These are phyloP conservation scores for Ips nitidus DNA, from an alignment of 1,140 invertebrate genomes.

Conservation along the genomic window DNA sequence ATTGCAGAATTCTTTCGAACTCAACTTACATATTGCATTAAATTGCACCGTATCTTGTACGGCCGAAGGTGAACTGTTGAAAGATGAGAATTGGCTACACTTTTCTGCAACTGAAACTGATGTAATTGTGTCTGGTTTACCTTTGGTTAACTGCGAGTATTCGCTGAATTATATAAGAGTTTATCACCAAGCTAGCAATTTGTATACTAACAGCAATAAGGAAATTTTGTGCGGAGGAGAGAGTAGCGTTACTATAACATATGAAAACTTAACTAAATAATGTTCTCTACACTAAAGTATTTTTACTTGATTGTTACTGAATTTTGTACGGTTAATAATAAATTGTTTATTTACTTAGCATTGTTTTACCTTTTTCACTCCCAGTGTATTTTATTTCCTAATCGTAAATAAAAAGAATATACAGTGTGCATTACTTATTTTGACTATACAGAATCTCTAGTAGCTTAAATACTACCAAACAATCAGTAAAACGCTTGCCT, in stretches of 20 bases:
- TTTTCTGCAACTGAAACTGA: constrained; percentile 22
- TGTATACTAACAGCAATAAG: not conserved
- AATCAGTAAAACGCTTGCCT: no score
- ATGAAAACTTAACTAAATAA: no score
- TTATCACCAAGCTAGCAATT: constrained; percentile 16
- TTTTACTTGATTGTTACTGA: no score
- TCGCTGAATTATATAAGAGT: constrained; percentile 30
- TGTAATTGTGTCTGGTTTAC: constrained; percentile 24
- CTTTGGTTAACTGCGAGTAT: constrained; percentile 13
- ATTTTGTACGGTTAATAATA: no score
- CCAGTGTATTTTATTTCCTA: no score
- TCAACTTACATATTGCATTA: constrained; percentile 30
- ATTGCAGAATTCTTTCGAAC: constrained; percentile 19
- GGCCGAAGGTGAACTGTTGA: constrained; percentile 22
- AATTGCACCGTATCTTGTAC: constrained; percentile 22
- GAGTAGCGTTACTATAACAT: not conserved
- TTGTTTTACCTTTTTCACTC: no score
- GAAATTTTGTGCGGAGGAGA: not conserved
- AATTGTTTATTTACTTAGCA: no score
- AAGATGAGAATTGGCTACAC: constrained; percentile 11
- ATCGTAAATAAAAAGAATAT: no score
- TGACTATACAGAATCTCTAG: no score
- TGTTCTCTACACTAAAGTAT: no score
- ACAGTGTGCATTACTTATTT: no score
- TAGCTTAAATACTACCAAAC: no score